Base-by-base conservation (phyloP, 2,797 vertebrate species). In the Eremophila alpestris region DNA sequence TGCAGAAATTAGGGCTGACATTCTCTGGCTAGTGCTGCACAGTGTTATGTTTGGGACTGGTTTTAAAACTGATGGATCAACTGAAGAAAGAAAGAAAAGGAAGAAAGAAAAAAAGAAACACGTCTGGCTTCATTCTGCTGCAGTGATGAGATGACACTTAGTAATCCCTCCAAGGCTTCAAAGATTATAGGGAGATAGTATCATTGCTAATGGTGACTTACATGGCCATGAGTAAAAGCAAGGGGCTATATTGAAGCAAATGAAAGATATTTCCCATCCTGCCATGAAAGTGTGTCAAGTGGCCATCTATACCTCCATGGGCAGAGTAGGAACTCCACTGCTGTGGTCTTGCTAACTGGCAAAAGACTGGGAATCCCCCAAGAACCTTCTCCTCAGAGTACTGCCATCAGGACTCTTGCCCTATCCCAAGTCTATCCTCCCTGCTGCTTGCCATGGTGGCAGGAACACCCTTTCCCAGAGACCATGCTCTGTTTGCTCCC, bases 81-180 rank as follows among this genome's bases (percentile, higher is more conserved):
- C 54, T 40, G 63, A 87, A 87, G 52, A 26, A 84, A 76, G 29
- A 67, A 38, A 38, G 38, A 38, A 38, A 38, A 38, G 38, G 38
- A 38, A 38, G 38, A 38, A 38, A 11, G 54, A 9, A 68, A 82
- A 69, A 32, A 71, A 49, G 26, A 74, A 89, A 70, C 2, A 8
- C 0, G 0, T 15, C 51, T 4, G 1, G 5, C 11, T 89, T 83
- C 52, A 83, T 70, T 32, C 74, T 62, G 46, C 23, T 7, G 3
- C 22, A 51, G 26, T 5, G 10, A 22, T 2, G 4, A 56, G 26
- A 34, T 23, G 24, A 56, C 22, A 22, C 5, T 17, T 17, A 29
- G 14, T 12, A 78, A 83, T 43, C 23, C 9, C 32, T 38, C 27
- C 30, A 70, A 63, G 22, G 15, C 29, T 87, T 76, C 68, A 41